Percentiles rank a stretch among this genome's conserved stretches.
Conservation (phyloP, 2,888 invertebrate species). For the Callinectes sapidus region DNA sequence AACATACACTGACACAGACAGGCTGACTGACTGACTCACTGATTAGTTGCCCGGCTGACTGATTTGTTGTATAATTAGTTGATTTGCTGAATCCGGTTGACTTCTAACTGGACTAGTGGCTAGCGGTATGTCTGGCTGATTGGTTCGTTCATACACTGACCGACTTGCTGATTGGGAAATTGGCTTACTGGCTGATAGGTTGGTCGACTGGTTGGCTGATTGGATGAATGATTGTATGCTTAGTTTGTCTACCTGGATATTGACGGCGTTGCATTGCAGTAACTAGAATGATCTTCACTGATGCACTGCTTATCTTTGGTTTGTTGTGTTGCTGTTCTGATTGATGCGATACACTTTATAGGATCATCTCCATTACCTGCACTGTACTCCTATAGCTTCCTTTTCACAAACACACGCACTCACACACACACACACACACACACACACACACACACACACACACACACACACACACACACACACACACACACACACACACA, state of each 20-base stretch:
- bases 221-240: background rate
- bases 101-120: too few relatives aligned
- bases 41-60: background rate
- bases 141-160: background rate
- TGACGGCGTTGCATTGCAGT: background rate
- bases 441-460: background rate
- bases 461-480: background rate
- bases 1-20: background rate
- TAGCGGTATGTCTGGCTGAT: background rate
- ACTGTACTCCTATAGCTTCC: background rate
- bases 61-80: background rate
- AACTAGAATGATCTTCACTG: background rate
- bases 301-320: background rate
- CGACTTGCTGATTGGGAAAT: too few relatives aligned
- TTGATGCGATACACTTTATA: background rate
- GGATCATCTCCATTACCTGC: background rate
- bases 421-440: too few relatives aligned
- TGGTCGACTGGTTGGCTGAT: background rate
- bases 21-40: background rate
- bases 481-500: background rate
- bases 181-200: background rate
- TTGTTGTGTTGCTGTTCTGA: background rate
- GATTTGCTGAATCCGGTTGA: background rate
- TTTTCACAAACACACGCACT: background rate
- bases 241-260: background rate